phyloP scores from a whole-genome alignment of 1,140 invertebrate genomes.

The Calliphora vicina region DNA sequence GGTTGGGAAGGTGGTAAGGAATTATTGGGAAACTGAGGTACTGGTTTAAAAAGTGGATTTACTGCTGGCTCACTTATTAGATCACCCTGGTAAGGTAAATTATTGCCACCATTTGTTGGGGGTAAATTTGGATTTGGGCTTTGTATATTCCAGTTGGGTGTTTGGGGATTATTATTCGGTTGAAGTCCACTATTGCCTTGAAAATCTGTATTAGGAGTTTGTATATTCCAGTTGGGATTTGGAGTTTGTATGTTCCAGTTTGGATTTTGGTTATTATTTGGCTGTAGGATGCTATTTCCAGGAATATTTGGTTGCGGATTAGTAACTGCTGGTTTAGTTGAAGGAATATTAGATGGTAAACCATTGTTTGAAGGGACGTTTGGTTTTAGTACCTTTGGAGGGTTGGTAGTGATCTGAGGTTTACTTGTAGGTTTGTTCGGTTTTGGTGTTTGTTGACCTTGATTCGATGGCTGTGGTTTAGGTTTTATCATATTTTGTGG shows the following conservation, averaged over 20 bases:
- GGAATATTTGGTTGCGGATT: neutral
- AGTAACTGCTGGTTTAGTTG: neutral
- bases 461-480: too few relatives aligned
- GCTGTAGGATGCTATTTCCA: neutral
- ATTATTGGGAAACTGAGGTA: neutral
- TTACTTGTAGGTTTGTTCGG: neutral
- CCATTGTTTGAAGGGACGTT: neutral
- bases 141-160: too few relatives aligned
- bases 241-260: neutral
- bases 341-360: neutral
- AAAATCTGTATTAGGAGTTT: neutral
- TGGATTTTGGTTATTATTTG: neutral
- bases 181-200: neutral
- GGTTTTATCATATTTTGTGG: neutral
- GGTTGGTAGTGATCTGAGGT: neutral
- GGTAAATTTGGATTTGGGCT: neutral
- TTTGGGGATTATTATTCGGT: too few relatives aligned
- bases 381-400: neutral
- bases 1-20: neutral
- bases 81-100: neutral
- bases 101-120: neutral
- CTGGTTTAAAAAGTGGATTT: constrained; percentile 17
- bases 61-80: neutral
- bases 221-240: neutral
- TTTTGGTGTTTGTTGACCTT: neutral